Base-by-base conservation (phyloP, 2,113 vertebrate genomes). In the Columba livia region DNA sequence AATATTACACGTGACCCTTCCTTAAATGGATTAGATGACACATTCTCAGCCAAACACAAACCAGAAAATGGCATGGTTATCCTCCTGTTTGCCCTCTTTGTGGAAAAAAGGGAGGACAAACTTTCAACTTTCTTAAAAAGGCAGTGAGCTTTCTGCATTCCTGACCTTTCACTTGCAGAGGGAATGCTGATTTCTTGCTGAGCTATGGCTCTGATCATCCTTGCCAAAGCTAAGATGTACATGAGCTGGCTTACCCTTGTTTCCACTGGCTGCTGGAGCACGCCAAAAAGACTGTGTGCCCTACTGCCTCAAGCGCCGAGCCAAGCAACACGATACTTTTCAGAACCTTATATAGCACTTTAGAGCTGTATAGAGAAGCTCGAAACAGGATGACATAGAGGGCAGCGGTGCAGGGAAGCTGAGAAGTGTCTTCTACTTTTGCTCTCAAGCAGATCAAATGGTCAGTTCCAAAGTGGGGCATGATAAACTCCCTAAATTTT, bases 91-190 rank as follows among this genome's bases (percentile, higher is more conserved):
- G 36, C 36, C 65, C 50, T 78, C 38, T 66, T 88, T 92, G 69
- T 26, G 6, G 25, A 56, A 66, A 77, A 77, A 72, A 53, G 1
- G 12, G 47, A 62, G 31, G 38, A 65, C 40, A 92, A 90, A 84
- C 53, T 92, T 90, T 81, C 80, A 90, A 83, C 80, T 66, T 90
- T 90, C 90, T 96, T 69, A 81, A 95, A 84, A 92, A 94, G 90
- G 73, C 86, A 93, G 77, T 4, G 65, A 96, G 86, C 86, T 87
- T 92, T 90, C 86, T 94, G 88, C 90, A 93, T 95, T 96, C 90
- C 90, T 95, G 94, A 94, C 96, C 94, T 96, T 96, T 94, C 80
- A 60, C 94, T 92, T 93, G 93, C 93, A 93, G 65, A 93, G 90
- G 53, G 93, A 96, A 94, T 74, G 90, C 92, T 56, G 92, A 88